A percentile compares a stretch with the other conserved stretches of the same genome.
Conservation (phyloP, 2,888 invertebrate genomes). For the Chaitophorus viminalis region DNA sequence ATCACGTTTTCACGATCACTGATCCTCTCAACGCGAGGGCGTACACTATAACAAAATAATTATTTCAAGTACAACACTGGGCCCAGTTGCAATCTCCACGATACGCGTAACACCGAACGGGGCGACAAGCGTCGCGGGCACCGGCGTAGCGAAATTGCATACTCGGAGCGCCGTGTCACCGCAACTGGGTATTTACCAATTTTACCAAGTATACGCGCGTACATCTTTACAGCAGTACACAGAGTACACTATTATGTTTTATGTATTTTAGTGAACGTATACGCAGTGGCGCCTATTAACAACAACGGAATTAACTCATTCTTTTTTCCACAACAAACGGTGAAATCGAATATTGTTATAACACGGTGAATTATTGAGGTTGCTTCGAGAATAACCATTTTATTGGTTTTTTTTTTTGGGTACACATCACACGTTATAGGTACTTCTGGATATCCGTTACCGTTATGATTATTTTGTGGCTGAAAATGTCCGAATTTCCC, state of each 20-base stretch:
- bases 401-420: neutral
- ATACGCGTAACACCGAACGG: neutral
- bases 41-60: no score
- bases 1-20: no score
- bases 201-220: no score
- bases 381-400: neutral
- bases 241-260: no score
- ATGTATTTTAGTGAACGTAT: neutral
- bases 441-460: neutral
- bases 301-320: neutral
- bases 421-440: neutral
- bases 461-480: no score
- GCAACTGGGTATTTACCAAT: neutral
- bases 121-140: neutral
- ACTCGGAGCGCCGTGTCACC: slow-evolving; percentile 22
- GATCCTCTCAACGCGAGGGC: no score
- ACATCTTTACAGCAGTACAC: no score
- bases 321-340: neutral
- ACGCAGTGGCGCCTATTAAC: neutral
- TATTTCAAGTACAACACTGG: no score
- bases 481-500: no score
- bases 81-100: no score
- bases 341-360: no score
- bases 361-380: neutral
- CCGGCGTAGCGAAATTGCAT: slow-evolving; percentile 42